These are phyloP conservation scores for Caenorhabditis afra DNA, from an alignment of 2,888 invertebrate genomes.

Conservation along the genomic window DNA sequence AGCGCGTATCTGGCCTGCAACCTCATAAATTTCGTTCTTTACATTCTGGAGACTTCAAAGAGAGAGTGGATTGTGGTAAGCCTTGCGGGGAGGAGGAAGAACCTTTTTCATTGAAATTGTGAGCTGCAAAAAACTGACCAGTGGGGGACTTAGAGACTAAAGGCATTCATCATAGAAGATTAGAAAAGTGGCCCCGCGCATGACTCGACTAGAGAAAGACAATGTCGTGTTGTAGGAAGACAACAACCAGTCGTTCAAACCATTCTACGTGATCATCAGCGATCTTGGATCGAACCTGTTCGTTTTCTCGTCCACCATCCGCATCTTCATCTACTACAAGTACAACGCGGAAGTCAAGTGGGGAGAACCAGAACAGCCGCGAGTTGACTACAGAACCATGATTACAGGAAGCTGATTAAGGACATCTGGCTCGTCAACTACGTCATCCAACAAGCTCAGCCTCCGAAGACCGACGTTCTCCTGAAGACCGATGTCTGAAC, in stretches of 20 bases:
- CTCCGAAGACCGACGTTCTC: constrained; percentile 34
- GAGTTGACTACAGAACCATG: too few relatives aligned
- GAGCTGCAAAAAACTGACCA: constrained; percentile 38
- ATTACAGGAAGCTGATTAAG: constrained; percentile 39
- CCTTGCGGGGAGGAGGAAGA: background rate
- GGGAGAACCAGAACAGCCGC: too few relatives aligned
- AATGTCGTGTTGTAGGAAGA: constrained; percentile 48
- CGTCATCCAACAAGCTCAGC: constrained; percentile 22
- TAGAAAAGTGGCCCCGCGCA: constrained; percentile 13
- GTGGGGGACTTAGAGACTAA: constrained; percentile 9
- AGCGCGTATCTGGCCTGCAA: constrained; percentile 72
- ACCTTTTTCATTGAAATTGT: constrained; percentile 2
- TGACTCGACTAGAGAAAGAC: constrained; percentile 13
- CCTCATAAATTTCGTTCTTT: constrained; percentile 68
- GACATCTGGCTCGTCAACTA: constrained; percentile 34
- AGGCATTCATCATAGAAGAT: constrained; percentile 51
- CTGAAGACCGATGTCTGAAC: constrained; percentile 43
- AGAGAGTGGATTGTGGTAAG: constrained; percentile 53
- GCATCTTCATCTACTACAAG: constrained; percentile 73
- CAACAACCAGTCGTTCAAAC: constrained; percentile 58
- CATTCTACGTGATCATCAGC: constrained; percentile 63
- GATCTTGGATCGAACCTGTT: constrained; percentile 71
- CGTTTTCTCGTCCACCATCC: constrained; percentile 68
- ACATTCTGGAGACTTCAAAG: constrained; percentile 66
- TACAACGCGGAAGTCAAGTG: constrained; percentile 71